Base-by-base conservation (phyloP, 2,888 invertebrate genomes). In the Rapana venosa region DNA sequence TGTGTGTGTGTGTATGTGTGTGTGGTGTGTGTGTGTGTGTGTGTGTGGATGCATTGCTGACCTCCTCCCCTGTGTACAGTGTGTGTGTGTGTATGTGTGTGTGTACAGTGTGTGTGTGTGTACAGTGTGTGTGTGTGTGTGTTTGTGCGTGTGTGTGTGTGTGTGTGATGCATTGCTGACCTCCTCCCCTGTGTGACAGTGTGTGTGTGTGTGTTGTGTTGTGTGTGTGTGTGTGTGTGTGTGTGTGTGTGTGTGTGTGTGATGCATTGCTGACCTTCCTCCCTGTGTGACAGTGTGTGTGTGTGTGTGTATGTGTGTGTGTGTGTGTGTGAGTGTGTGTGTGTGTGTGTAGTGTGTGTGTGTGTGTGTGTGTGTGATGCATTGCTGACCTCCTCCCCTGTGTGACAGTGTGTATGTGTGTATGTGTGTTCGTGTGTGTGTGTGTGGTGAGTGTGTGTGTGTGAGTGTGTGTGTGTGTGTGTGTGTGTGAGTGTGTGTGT, bases 201-300 rank as follows among this genome's bases (percentile, higher is more conserved):
- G 5, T 11, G 15, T 70, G 5, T 70, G 20, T 26, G 1, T 36
- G 81, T 6, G 11, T 77, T 8, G 70, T 22, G 70, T 70, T 13
- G 20, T 22, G 26, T 20, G 26, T 6, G 26, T 77, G 30, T 0
- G 1, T 11, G 17, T 77, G 77, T 77, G n/a, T 77, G 32, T 77
- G 77, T 77, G 77, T 77, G 77, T 77, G 77, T 77, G 77, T 77
- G 8, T 77, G 77, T 77, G 77, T 77, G 35, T 77, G 77, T 77
- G 77, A 1, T 0, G 0, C 1, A 13, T 30, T 77, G 77, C 32
- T 11, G 30, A 32, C 32, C 13, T 77, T 30, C 20, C 13, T 77
- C 30, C 20, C 13, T 77, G 77, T 77, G 30, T 77, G 30, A 5
- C 6, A 17, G 11, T 22, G 5, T 70, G 11, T 11, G 22, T 70